A percentile compares a stretch with the other conserved stretches of the same genome.
Conservation (phyloP, 2,888 invertebrate genomes). For the Caenorhabditis sp. region DNA sequence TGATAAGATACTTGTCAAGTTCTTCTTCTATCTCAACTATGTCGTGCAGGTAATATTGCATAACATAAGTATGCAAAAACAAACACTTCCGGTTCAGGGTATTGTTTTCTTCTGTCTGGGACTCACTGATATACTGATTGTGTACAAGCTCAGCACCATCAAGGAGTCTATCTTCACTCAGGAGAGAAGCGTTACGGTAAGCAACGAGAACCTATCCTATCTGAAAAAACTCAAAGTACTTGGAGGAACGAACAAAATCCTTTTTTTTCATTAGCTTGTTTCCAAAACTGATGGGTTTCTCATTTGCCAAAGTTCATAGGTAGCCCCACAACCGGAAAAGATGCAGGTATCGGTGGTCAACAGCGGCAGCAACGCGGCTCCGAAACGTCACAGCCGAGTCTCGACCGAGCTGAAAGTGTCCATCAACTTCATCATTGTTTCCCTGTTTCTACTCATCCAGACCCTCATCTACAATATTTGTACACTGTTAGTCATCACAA, state of each 20-base stretch:
- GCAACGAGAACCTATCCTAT: conserved; percentile 14
- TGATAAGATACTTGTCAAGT: conserved; percentile 29
- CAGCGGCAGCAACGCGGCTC: conserved; percentile 24
- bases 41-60: conserved; percentile 49
- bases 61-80: neutral
- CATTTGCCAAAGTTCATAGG: conserved; percentile 39
- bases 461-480: conserved; percentile 65
- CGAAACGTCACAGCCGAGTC: conserved; percentile 13
- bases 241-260: conserved; percentile 6
- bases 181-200: conserved; percentile 53
- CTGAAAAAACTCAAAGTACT: neutral
- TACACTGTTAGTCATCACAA: conserved; percentile 54
- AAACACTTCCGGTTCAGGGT: conserved; percentile 43
- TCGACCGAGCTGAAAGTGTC: conserved; percentile 63
- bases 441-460: conserved; percentile 55
- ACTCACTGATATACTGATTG: conserved; percentile 58
- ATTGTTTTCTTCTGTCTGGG: conserved; percentile 56
- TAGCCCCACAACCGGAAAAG: conserved; percentile 39
- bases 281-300: conserved; percentile 1
- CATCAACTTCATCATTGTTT: conserved; percentile 64
- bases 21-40: conserved; percentile 62
- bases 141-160: conserved; percentile 59
- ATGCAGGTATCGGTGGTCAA: conserved; percentile 61
- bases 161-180: conserved; percentile 39
- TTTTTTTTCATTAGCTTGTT: conserved; percentile 37